Evolutionary conservation across 2,797 vertebrate genomes (phyloP).

Genomic region (Channallabes apus): DNA sequence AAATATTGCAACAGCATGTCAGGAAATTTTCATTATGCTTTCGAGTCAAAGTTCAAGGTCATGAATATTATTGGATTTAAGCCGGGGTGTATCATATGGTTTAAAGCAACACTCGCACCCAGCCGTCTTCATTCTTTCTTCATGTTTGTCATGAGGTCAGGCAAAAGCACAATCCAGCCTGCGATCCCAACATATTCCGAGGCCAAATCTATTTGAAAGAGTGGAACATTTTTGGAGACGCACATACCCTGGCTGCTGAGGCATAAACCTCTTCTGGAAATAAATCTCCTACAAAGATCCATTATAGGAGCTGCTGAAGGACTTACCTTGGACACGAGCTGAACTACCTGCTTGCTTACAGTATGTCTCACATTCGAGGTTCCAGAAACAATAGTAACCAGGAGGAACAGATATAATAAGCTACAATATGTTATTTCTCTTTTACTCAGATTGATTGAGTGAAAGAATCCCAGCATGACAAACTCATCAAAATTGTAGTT

Average conservation of each 20-base stretch:
- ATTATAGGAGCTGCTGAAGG: slow-evolving; percentile 54
- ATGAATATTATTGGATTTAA: slow-evolving; percentile 51
- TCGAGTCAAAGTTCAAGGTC: background rate
- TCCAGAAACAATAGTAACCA: slow-evolving; percentile 46
- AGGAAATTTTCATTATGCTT: slow-evolving; percentile 26
- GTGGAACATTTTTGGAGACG: slow-evolving; percentile 58
- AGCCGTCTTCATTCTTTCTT: slow-evolving; percentile 55
- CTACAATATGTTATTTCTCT: slow-evolving; percentile 5
- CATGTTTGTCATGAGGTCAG: slow-evolving; percentile 54
- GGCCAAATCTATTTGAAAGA: slow-evolving; percentile 60
- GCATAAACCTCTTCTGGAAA: slow-evolving; percentile 58
- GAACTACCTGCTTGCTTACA: slow-evolving; percentile 58
- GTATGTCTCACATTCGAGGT: slow-evolving; percentile 42
- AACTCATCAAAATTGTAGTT: background rate
- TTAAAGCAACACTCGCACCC: slow-evolving; percentile 60
- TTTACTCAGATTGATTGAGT: slow-evolving; percentile 11
- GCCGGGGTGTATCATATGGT: slow-evolving; percentile 62
- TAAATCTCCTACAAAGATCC: slow-evolving; percentile 62
- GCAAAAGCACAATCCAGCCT: slow-evolving; percentile 34
- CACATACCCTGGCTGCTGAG: slow-evolving; percentile 61
- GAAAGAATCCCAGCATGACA: background rate
- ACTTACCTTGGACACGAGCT: slow-evolving; percentile 54
- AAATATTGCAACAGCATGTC: slow-evolving; percentile 18
- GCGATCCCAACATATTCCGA: slow-evolving; percentile 59
- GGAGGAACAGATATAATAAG: slow-evolving; percentile 11